A percentile compares a stretch with the other conserved stretches of the same genome.
Evolutionary conservation across 2,797 vertebrate species (phyloP).

Genomic region (Chelon auratus): DNA sequence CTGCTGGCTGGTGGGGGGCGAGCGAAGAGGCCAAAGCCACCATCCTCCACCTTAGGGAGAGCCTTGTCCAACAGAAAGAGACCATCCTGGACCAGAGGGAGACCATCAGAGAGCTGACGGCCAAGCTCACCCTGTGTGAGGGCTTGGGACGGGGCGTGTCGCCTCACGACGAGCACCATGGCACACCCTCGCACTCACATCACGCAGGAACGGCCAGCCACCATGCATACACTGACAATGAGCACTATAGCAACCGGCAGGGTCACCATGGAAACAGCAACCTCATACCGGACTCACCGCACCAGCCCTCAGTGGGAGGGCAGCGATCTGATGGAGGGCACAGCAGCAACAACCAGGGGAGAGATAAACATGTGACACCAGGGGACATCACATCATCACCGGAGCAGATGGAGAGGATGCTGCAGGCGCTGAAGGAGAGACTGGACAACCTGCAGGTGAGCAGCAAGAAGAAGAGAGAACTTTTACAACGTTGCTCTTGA

Average conservation of each 20-base stretch:
- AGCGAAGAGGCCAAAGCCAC: slow-evolving; percentile 87
- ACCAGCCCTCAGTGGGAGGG: slow-evolving; percentile 58
- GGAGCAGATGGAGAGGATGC: slow-evolving; percentile 86
- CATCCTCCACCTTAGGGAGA: slow-evolving; percentile 88
- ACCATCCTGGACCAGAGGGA: slow-evolving; percentile 89
- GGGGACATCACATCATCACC: slow-evolving; percentile 76
- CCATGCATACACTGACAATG: slow-evolving; percentile 51
- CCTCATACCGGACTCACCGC: slow-evolving; percentile 73
- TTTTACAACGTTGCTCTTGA: slow-evolving; percentile 13
- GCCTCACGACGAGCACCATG: slow-evolving; percentile 63
- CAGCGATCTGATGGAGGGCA: slow-evolving; percentile 66
- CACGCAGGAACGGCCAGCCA: slow-evolving; percentile 46
- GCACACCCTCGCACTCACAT: slow-evolving; percentile 36
- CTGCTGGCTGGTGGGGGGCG: slow-evolving; percentile 81
- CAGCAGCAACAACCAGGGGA: slow-evolving; percentile 62
- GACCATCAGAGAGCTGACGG: slow-evolving; percentile 87
- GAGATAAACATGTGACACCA: slow-evolving; percentile 72
- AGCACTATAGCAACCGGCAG: slow-evolving; percentile 66
- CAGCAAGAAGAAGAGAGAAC: slow-evolving; percentile 6
- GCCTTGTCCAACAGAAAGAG: slow-evolving; percentile 88
- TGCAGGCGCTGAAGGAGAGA: slow-evolving; percentile 87
- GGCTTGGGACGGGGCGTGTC: slow-evolving; percentile 70
- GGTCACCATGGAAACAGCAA: slow-evolving; percentile 76
- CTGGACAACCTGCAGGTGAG: slow-evolving; percentile 89
- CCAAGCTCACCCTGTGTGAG: slow-evolving; percentile 87